phyloP scores from a whole-genome alignment of 1,140 invertebrate genomes.

The Acromyrmex charruanus region DNA sequence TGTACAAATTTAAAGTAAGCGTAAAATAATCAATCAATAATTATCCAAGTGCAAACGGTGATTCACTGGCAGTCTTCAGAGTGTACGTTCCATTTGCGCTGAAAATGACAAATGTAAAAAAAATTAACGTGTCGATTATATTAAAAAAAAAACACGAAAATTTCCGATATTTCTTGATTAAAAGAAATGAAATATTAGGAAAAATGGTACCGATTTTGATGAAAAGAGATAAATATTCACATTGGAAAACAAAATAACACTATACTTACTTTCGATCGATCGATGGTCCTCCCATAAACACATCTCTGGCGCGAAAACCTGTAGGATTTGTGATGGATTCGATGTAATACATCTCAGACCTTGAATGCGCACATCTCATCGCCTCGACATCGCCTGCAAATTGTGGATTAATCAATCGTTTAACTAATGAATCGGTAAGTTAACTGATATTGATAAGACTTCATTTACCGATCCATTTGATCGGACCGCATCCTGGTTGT shows the following conservation, averaged over 20 bases:
- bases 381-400: neutral
- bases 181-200: neutral
- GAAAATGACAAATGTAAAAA: conserved; percentile 22
- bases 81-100: neutral
- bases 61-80: too few relatives aligned
- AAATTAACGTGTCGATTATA: neutral
- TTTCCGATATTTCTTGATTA: neutral
- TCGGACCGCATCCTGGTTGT: neutral
- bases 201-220: neutral
- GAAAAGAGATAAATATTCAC: neutral
- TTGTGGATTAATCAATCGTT: neutral
- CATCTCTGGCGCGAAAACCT: neutral
- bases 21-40: too few relatives aligned
- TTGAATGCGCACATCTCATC: neutral
- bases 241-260: neutral
- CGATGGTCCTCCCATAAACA: conserved; percentile 1
- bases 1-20: too few relatives aligned
- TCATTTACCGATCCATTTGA: conserved; percentile 12
- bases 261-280: conserved; percentile 7
- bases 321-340: neutral
- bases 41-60: too few relatives aligned
- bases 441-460: neutral
- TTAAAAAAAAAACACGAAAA: neutral
- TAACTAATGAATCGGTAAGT: neutral
- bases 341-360: neutral